Evolutionary conservation across 2,113 vertebrate species (phyloP).

Genomic region (Sander vitreus): DNA sequence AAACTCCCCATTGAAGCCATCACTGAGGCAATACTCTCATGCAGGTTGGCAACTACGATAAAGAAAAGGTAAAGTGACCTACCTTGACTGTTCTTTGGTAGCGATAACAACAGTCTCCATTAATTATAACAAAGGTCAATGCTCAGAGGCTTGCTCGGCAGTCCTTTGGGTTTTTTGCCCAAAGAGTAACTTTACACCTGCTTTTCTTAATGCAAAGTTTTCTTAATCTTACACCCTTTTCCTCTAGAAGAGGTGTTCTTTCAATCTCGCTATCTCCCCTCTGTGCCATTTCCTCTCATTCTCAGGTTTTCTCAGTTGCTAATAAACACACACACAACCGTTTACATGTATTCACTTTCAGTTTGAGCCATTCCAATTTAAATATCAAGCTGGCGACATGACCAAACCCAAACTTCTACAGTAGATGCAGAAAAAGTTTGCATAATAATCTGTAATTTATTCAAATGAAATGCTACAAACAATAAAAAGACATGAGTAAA

Average conservation of each 20-base stretch:
- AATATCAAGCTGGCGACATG: neutral
- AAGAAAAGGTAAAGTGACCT: neutral
- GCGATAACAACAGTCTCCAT: neutral
- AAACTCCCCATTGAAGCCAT: neutral
- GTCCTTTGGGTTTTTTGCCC: constrained; percentile 1
- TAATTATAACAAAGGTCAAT: neutral
- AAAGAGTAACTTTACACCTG: constrained; percentile 5
- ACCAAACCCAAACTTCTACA: neutral
- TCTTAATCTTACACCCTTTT: neutral
- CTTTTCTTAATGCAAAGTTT: constrained; percentile 14
- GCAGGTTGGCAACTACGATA: neutral
- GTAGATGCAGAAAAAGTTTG: neutral
- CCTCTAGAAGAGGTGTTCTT: too few relatives aligned
- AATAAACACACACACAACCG: neutral
- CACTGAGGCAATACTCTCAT: neutral
- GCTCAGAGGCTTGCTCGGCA: neutral
- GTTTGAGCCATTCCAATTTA: neutral
- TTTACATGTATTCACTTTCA: neutral
- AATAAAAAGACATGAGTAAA: neutral
- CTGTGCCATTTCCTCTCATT: neutral
- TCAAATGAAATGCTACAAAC: neutral
- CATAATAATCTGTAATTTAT: neutral
- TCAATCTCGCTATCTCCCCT: neutral
- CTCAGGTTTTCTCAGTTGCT: constrained; percentile 1
- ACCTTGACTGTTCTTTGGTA: neutral